Evolutionary conservation across 1,140 invertebrate species (phyloP).

Genomic region (Bombus impatiens): DNA sequence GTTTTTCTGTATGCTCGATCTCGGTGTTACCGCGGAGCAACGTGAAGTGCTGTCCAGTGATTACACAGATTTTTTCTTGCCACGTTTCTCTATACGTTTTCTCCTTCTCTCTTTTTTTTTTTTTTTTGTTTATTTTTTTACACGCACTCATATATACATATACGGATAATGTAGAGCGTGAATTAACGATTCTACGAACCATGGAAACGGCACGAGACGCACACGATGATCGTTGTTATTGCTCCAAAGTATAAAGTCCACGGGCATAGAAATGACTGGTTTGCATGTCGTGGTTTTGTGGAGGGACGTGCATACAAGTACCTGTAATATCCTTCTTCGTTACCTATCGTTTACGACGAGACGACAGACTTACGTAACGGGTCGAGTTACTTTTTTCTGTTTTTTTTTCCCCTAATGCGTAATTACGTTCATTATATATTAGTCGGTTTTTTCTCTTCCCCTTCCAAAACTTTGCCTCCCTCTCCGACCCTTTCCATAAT

Average conservation of each 20-base stretch:
- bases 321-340: conserved; percentile 57
- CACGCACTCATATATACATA: neutral
- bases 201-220: conserved; percentile 18
- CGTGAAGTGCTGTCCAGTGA: conserved; percentile 26
- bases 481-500: too few species aligned
- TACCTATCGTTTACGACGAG: conserved; percentile 23
- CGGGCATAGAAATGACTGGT: conserved; percentile 53
- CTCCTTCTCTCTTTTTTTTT: too few species aligned
- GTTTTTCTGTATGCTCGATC: conserved; percentile 17
- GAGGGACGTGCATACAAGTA: conserved; percentile 64
- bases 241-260: conserved; percentile 27
- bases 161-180: neutral
- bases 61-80: conserved; percentile 56
- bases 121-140: neutral
- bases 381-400: conserved; percentile 26
- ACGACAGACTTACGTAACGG: conserved; percentile 16
- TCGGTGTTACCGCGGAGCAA: conserved; percentile 19
- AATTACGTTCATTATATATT: conserved; percentile 18
- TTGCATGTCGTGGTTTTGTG: conserved; percentile 69
- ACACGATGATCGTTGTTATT: conserved; percentile 13
- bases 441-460: neutral
- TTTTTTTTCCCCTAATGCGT: neutral
- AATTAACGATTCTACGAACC: neutral
- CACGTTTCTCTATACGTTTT: conserved; percentile 27
- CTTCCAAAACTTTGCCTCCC: neutral